Conservation (phyloP, 2,113 vertebrate genomes). For the Melanerpes aurifrons region DNA sequence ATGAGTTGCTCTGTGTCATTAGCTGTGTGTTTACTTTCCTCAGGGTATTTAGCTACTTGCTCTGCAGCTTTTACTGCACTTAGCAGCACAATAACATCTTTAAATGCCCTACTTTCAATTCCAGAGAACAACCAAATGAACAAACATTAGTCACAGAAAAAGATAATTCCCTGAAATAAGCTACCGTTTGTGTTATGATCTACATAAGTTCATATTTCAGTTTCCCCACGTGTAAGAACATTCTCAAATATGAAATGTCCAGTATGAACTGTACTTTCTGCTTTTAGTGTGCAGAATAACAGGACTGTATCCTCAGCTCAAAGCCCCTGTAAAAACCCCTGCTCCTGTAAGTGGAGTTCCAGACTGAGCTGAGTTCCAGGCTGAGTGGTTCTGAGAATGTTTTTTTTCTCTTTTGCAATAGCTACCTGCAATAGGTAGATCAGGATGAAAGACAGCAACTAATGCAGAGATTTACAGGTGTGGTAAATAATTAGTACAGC, state of each 20-base stretch:
- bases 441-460: background rate
- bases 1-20: conserved; percentile 23
- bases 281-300: background rate
- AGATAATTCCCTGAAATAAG: conserved; percentile 39
- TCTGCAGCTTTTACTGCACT: conserved; percentile 51
- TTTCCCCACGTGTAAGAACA: background rate
- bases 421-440: conserved; percentile 1
- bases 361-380: background rate
- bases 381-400: background rate
- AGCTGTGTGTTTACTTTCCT: conserved; percentile 45
- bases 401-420: background rate
- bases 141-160: conserved; percentile 27
- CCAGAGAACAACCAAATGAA: conserved; percentile 7
- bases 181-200: background rate
- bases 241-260: background rate
- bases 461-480: background rate
- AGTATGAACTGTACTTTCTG: background rate
- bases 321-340: background rate
- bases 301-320: background rate
- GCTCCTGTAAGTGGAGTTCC: background rate
- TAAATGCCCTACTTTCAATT: conserved; percentile 32
- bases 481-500: background rate
- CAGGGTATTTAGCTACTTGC: conserved; percentile 42
- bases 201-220: background rate
- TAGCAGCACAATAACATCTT: conserved; percentile 34